Base-by-base conservation (phyloP, 2,888 invertebrate species). In the Litoditis marina region DNA sequence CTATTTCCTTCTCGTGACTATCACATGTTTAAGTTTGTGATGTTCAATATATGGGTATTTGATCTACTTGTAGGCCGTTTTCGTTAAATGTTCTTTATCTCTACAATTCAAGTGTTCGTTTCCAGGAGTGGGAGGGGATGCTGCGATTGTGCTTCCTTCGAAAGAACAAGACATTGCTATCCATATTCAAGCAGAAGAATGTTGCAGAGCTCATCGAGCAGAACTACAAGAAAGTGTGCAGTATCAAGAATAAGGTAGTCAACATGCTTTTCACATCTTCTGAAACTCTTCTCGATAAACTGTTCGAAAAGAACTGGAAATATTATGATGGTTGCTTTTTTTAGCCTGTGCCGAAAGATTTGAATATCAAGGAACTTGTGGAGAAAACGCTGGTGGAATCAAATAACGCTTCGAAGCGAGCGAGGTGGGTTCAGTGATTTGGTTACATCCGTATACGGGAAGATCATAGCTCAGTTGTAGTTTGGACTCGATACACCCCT, bases 41-140 rank as follows among this genome's bases (percentile, higher is more conserved):
- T 36, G 13, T 36, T n/a, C 39, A 16, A 36, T 36, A 16, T 36
- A 16, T 36, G n/a, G n/a, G 39, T 11, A n/a, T 16, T 36, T 36
- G 1, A 11, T 36, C 13, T 36, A 36, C n/a, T 36, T 36, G 11
- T 36, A 16, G 13, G 39, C 39, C 13, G n/a, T 16, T 16, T 16
- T 36, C n/a, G n/a, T 36, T 36, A 11, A 16, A 36, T 36, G 13
- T 36, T 27, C 27, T 44, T n/a, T n/a, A n/a, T n/a, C n/a, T n/a
- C n/a, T n/a, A n/a, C n/a, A n/a, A n/a, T n/a, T 53, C 42, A 39
- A n/a, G 8, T 47, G 16, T 28, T 39, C 5, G 4, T 6, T 73
- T 78, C 44, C 89, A 90, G 77, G 96, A 99, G 86, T 99, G 96
- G 98, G 98, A 98, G 86, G 95, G 96, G 8, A 85, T 98, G 36